These are phyloP conservation scores for Cryptocephalus moraei DNA, from an alignment of 2,888 invertebrate genomes.

Conservation along the genomic window DNA sequence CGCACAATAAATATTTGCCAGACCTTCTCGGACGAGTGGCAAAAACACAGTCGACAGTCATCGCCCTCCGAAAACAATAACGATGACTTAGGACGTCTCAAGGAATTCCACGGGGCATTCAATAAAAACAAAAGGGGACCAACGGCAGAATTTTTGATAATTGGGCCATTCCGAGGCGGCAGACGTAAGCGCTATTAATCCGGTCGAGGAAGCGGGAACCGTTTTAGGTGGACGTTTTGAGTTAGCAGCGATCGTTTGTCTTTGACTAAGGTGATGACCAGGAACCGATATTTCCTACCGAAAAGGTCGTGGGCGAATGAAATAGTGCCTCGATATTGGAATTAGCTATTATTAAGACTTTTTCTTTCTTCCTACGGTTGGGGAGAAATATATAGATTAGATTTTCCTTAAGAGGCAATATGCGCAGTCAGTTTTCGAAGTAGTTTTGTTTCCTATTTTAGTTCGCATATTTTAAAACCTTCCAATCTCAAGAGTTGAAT, in stretches of 20 bases:
- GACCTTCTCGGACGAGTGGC: neutral
- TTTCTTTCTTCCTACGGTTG: too few relatives aligned
- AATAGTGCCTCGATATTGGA: too few relatives aligned
- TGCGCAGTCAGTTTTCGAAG: too few relatives aligned
- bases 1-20: constrained; percentile 5
- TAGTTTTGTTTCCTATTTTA: too few relatives aligned
- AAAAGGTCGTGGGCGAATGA: neutral
- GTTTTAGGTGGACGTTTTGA: constrained; percentile 24
- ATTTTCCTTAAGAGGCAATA: too few relatives aligned
- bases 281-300: constrained; percentile 4
- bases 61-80: constrained; percentile 14
- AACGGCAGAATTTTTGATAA: constrained; percentile 24
- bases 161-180: constrained; percentile 25
- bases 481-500: too few relatives aligned
- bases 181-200: constrained; percentile 29
- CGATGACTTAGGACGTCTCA: constrained; percentile 19
- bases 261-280: constrained; percentile 3
- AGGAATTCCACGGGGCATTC: constrained; percentile 18
- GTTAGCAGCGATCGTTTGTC: constrained; percentile 20
- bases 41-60: neutral
- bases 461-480: too few relatives aligned
- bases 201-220: constrained; percentile 26
- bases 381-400: too few relatives aligned
- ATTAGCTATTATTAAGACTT: too few relatives aligned
- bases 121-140: constrained; percentile 16